Evolutionary conservation across 2,888 invertebrate genomes (phyloP).

Genomic region (Zelleria hepariella): DNA sequence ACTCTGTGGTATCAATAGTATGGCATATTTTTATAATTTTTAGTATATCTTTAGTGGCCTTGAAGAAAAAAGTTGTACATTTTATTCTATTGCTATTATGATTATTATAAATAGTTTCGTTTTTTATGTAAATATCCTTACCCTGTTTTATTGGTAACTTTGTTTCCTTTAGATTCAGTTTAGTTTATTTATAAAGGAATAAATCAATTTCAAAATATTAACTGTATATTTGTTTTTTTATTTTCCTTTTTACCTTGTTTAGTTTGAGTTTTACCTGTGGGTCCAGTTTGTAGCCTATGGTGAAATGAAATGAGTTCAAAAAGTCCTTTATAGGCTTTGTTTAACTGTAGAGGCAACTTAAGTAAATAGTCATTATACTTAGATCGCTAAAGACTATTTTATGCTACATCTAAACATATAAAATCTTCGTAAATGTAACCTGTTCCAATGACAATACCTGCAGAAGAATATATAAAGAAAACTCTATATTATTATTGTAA

Average conservation of each 20-base stretch:
- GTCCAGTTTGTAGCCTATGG: slow-evolving; percentile 35
- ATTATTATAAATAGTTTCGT: slow-evolving; percentile 28
- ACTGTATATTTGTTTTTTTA: slow-evolving; percentile 32
- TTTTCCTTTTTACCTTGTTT: slow-evolving; percentile 18
- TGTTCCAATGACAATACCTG: slow-evolving; percentile 51
- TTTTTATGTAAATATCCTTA: slow-evolving; percentile 56
- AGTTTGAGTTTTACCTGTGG: slow-evolving; percentile 29
- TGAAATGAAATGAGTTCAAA: slow-evolving; percentile 26
- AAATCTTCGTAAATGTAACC: slow-evolving; percentile 13
- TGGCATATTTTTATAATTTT: background rate
- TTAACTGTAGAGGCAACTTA: background rate
- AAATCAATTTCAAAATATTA: slow-evolving; percentile 54
- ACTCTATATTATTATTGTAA: background rate
- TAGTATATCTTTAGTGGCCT: slow-evolving; percentile 18
- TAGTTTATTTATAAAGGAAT: slow-evolving; percentile 66
- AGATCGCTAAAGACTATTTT: background rate
- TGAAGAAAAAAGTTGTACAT: slow-evolving; percentile 60
- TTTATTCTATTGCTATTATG: slow-evolving; percentile 45
- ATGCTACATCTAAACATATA: background rate
- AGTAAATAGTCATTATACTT: background rate
- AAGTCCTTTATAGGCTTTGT: slow-evolving; percentile 6
- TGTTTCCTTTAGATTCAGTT: slow-evolving; percentile 57
- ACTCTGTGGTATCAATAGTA: background rate
- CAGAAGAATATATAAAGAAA: background rate
- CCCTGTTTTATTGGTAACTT: slow-evolving; percentile 52